Conservation (phyloP, 2,113 vertebrate genomes). For the Embiotoca jacksoni region DNA sequence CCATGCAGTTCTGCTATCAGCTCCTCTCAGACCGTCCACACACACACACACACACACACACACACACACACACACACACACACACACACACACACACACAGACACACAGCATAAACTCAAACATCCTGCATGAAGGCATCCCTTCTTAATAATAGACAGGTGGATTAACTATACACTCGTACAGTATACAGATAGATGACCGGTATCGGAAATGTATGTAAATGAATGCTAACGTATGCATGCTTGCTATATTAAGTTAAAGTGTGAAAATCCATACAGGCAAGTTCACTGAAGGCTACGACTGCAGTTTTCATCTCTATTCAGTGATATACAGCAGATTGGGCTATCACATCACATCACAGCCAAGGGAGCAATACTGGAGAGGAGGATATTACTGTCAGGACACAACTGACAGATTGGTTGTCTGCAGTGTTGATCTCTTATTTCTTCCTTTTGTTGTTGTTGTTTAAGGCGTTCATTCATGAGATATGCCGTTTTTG, state of each 20-base stretch:
- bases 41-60: constrained; percentile 46
- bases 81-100: constrained; percentile 30
- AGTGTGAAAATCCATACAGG: constrained; percentile 68
- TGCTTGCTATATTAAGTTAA: constrained; percentile 65
- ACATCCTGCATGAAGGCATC: constrained; percentile 52
- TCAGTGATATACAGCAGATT: constrained; percentile 69
- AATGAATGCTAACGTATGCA: constrained; percentile 79
- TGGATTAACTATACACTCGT: constrained; percentile 73
- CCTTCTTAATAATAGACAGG: constrained; percentile 75
- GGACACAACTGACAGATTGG: constrained; percentile 67
- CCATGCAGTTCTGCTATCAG: constrained; percentile 83
- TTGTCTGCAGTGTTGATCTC: constrained; percentile 48
- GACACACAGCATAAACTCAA: constrained; percentile 46
- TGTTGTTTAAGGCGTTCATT: constrained; percentile 49
- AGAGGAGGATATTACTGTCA: constrained; percentile 78
- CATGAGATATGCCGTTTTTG: constrained; percentile 20
- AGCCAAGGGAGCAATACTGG: constrained; percentile 71
- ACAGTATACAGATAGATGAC: constrained; percentile 72
- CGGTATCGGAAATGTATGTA: constrained; percentile 62
- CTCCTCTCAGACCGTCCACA: constrained; percentile 68
- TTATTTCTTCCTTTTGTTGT: constrained; percentile 42
- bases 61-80: constrained; percentile 41
- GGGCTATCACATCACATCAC: constrained; percentile 72
- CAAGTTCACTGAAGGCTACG: constrained; percentile 62
- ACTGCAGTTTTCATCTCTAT: constrained; percentile 65